Evolutionary conservation across 2,797 vertebrate species (phyloP), one percentile per base, ranked within the genome.

Genomic region (Myiotriccus ornatus): DNA sequence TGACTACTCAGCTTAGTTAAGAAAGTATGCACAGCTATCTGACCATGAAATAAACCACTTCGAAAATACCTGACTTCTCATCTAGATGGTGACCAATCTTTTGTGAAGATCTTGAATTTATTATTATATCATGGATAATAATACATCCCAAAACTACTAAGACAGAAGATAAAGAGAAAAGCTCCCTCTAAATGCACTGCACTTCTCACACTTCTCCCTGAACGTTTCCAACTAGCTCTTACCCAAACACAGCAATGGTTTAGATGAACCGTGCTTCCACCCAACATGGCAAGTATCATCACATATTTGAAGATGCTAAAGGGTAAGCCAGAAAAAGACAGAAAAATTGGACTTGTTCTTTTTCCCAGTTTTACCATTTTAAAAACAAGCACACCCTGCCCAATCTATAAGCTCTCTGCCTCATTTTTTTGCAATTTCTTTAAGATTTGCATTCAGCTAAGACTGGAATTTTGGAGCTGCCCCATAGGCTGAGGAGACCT

Each of bases 181-280:
- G 23, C 3, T 50, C 25, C 12, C 23, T 68, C 32, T 65, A 69
- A 85, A 90, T 19, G n/a, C 2, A 24, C 1, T 5, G 20, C 22
- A 18, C 32, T 76, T 90, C 37, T 74, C 57, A 35, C 9, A 84
- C n/a, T 7, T 52, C 25, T 73, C 24, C 32, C 56, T 27, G 11
- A 89, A 25, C 4, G 30, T 18, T 59, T 70, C 39, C 37, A 39
- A 34, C 10, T 37, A 57, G 28, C 34, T 79, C 27, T 50, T 55
- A n/a, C 23, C 28, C 47, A 65, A 93, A 50, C 16, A 69, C 7
- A 24, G 3, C 6, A 68, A 46, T 1, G 2, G 30, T 27, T 87
- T 37, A 75, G 67, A 65, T 0, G 3, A 76, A 82, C 19, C 0
- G 0, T 14, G 24, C 46, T 10, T 62, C 28, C 73, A 71, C 11